Percentiles rank a stretch among this genome's conserved stretches.
Evolutionary conservation across 2,888 invertebrate species (phyloP).

Genomic region (Sylvicola fuscatus): DNA sequence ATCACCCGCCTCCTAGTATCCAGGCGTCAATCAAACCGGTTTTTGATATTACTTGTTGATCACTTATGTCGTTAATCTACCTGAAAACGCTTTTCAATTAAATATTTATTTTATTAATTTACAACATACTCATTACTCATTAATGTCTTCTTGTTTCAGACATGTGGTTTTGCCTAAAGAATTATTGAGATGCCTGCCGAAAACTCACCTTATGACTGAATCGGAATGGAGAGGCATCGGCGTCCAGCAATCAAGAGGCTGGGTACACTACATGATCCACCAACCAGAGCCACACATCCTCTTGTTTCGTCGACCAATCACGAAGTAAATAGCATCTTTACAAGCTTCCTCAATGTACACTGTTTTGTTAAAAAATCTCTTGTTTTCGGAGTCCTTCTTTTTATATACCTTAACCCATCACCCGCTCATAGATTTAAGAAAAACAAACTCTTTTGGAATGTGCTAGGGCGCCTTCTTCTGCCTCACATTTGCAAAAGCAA

Average conservation of each 20-base stretch:
- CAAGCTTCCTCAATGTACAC: not conserved
- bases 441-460: no score
- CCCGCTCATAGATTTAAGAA: no score
- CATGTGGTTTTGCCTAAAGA: constrained; percentile 91
- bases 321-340: constrained; percentile 13
- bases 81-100: not conserved
- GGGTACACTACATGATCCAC: constrained; percentile 95
- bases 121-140: not conserved
- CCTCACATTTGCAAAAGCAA: no score
- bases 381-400: no score
- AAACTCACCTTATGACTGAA: constrained; percentile 84
- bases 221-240: constrained; percentile 87
- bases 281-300: constrained; percentile 86
- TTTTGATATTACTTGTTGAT: no score
- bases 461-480: no score
- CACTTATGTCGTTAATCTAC: no score
- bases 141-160: constrained; percentile 29
- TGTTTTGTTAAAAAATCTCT: not conserved
- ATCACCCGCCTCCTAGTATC: no score
- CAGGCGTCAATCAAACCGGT: no score
- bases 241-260: constrained; percentile 89
- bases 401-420: no score
- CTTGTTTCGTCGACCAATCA: constrained; percentile 57
- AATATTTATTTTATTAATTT: not conserved
- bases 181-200: constrained; percentile 73